Evolutionary conservation across 2,797 vertebrate species (phyloP).

Genomic region (Clarias fuscus): DNA sequence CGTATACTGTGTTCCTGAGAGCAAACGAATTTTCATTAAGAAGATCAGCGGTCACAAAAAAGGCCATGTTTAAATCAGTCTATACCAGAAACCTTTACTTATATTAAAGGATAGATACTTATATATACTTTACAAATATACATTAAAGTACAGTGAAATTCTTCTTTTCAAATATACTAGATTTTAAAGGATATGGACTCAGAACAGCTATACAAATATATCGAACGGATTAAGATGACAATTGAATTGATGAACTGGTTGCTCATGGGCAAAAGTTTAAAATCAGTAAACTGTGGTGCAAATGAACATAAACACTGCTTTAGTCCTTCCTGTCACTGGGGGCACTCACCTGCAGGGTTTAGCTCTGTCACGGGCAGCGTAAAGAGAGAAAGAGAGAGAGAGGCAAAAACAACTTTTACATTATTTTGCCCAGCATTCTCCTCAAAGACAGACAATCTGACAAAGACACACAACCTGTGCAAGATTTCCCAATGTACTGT

Average conservation of each 20-base stretch:
- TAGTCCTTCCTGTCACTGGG: constrained; percentile 61
- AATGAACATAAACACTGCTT: constrained; percentile 67
- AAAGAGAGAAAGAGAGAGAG: constrained; percentile 45
- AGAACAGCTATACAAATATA: not conserved
- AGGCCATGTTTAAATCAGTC: not conserved
- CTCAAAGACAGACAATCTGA: not conserved
- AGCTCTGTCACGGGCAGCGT: constrained; percentile 64
- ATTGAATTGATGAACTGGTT: not conserved
- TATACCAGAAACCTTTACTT: not conserved
- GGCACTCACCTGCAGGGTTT: constrained; percentile 76
- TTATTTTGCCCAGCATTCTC: not conserved
- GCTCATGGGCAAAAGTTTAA: not conserved
- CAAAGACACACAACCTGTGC: not conserved
- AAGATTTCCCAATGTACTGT: not conserved
- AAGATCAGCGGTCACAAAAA: not conserved
- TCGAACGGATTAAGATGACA: not conserved
- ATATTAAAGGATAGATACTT: too few species aligned
- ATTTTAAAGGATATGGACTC: not conserved
- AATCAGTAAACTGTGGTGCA: constrained; percentile 52
- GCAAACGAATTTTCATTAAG: not conserved
- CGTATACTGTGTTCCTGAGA: not conserved
- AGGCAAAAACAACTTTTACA: constrained; percentile 5
- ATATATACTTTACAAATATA: too few species aligned
- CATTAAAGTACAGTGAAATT: not conserved
- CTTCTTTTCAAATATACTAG: not conserved